Base-by-base conservation (phyloP, 2,797 vertebrate genomes). In the Lithobates pipiens region DNA sequence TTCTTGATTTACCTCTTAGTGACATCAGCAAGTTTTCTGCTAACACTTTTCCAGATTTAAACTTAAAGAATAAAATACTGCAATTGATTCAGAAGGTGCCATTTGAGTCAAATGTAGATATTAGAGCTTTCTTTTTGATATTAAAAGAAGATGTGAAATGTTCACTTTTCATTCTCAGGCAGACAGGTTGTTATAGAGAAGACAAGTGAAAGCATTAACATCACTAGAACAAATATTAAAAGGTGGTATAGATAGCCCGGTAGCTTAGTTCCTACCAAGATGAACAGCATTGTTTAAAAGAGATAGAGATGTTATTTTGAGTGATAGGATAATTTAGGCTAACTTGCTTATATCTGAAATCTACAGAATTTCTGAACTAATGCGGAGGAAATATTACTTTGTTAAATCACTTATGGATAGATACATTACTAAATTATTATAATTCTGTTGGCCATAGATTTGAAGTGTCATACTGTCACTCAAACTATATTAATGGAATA, bases 101-200 rank as follows among this genome's bases (percentile, higher is more conserved):
- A 68, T 78, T 78, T 78, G 76, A 78, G 76, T 78, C 42, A 78
- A 78, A 78, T 78, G 76, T 44, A 78, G 76, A 68, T 44, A 78
- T 42, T 67, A 44, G 34, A 68, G 44, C n/a, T 67, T 78, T 39
- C n/a, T 18, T 78, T 78, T 78, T 78, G 25, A 39, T 10, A 39
- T 39, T 9, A 42, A 25, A 61, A 68, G 65, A 78, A 67, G 18
- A 16, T 42, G 57, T 65, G 61, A 63, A 68, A 44, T 78, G 9
- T 46, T 68, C n/a, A 78, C 13, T 67, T 27, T 65, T 68, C 36
- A 67, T 67, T 68, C 15, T 29, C n/a, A 27, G 34, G 63, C 34
- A 77, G 61, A 78, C 65, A 78, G 61, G 76, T 78, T 78, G n/a
- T 78, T 78, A 68, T 44, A 78, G 36, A 67, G 39, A n/a, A 68